phyloP scores from a whole-genome alignment of 2,888 invertebrate genomes.

The Hybos culiciformis region DNA sequence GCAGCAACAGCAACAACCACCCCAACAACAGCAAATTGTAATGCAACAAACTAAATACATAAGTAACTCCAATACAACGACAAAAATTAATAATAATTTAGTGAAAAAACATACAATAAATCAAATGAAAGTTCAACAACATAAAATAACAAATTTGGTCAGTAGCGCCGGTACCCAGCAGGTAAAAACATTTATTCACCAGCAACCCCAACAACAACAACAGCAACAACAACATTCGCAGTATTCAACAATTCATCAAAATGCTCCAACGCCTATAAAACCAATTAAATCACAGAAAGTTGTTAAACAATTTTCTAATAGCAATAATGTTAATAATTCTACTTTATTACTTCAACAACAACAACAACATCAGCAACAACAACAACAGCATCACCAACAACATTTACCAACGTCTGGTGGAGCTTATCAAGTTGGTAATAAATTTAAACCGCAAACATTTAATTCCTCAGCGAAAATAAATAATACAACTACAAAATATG shows the following conservation, averaged over 20 bases:
- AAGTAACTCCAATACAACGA: conserved; percentile 11
- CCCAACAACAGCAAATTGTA: conserved; percentile 15
- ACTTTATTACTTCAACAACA: conserved; percentile 20
- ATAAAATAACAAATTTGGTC: conserved; percentile 17
- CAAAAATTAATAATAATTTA: conserved; percentile 14
- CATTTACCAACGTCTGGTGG: conserved; percentile 10
- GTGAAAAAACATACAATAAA: conserved; percentile 21
- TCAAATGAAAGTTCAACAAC: conserved; percentile 19
- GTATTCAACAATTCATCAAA: too few relatives aligned
- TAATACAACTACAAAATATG: conserved; percentile 11
- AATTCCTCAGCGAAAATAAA: background rate
- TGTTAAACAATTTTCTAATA: conserved; percentile 31
- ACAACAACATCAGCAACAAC: conserved; percentile 13
- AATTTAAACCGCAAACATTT: too few relatives aligned
- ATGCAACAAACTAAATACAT: conserved; percentile 18
- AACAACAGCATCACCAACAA: conserved; percentile 5
- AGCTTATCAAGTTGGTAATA: too few relatives aligned
- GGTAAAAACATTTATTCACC: conserved; percentile 3
- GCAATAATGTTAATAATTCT: conserved; percentile 16
- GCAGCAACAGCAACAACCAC: conserved; percentile 16
- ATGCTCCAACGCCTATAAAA: conserved; percentile 9
- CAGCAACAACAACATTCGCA: conserved; percentile 9
- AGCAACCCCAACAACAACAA: conserved; percentile 15
- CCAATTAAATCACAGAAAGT: conserved; percentile 22
- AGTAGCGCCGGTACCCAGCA: conserved; percentile 12